Conservation (phyloP, 2,113 vertebrate genomes). For the Gallinago media region DNA sequence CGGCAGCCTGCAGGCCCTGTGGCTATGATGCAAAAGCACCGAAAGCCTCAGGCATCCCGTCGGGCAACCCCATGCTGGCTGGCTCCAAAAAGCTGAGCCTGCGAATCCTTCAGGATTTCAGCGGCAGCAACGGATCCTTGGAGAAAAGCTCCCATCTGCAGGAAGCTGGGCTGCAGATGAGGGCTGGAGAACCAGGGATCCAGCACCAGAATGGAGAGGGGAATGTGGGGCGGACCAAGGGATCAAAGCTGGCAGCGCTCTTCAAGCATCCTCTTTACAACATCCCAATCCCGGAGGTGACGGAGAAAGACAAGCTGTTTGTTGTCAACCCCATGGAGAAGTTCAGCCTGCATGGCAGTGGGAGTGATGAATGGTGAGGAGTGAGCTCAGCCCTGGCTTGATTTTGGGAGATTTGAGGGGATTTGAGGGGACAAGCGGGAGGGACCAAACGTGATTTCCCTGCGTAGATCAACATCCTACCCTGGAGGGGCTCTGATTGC, state of each 20-base stretch:
- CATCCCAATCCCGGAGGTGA: slow-evolving; percentile 39
- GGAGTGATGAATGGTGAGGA: slow-evolving; percentile 78
- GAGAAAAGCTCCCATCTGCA: neutral
- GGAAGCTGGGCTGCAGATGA: rapidly evolving
- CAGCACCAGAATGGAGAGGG: rapidly evolving
- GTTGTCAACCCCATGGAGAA: slow-evolving; percentile 72
- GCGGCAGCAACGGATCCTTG: slow-evolving; percentile 42
- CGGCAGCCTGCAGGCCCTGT: neutral
- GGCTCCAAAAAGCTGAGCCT: slow-evolving; percentile 20
- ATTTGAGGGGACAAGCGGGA: neutral
- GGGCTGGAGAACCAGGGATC: neutral
- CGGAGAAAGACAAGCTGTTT: slow-evolving; percentile 81
- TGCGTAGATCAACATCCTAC: neutral
- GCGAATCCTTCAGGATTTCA: slow-evolving; percentile 65
- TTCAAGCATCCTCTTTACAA: slow-evolving; percentile 84
- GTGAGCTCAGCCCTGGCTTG: neutral
- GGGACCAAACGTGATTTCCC: rapidly evolving
- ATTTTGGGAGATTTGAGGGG: neutral
- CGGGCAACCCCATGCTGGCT: neutral
- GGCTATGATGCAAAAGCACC: neutral
- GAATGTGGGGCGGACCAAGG: neutral
- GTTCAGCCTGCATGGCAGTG: slow-evolving; percentile 65
- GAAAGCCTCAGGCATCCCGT: rapidly evolving
- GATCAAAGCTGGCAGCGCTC: slow-evolving; percentile 75
- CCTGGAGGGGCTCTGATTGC: neutral